Conservation (phyloP, 2,797 vertebrate species). For the Diplodus sargus region DNA sequence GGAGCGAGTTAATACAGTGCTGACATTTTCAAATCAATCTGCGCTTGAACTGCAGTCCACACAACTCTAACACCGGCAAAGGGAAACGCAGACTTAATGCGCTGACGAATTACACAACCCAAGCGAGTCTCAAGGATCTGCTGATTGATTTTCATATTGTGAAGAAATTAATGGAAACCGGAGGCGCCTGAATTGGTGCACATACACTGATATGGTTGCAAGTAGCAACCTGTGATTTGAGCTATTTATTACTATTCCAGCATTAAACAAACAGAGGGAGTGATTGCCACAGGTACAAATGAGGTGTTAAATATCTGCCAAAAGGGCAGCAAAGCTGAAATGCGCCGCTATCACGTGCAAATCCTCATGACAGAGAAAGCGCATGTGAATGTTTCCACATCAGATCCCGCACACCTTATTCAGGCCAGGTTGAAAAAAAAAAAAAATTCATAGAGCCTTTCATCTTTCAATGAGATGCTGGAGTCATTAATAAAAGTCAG, state of each 20-base stretch:
- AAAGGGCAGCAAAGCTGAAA: conserved; percentile 2
- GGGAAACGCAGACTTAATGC: not conserved
- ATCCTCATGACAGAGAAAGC: conserved; percentile 1
- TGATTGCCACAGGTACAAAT: not conserved
- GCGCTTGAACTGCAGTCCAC: not conserved
- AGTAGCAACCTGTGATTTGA: not conserved
- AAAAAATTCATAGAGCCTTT: conserved; percentile 30
- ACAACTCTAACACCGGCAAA: not conserved
- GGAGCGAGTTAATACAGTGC: not conserved
- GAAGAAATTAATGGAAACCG: conserved; percentile 4
- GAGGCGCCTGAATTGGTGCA: not conserved
- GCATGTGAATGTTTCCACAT: conserved; percentile 1
- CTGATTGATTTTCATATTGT: not conserved
- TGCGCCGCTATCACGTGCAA: conserved; percentile 10
- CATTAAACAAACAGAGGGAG: not conserved
- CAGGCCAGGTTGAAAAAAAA: conserved; percentile 4
- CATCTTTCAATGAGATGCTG: conserved; percentile 40
- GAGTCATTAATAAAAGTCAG: conserved; percentile 67
- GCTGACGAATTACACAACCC: not conserved
- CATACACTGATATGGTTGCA: not conserved
- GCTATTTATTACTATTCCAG: not conserved
- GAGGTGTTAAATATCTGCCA: conserved; percentile 19
- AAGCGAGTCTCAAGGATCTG: not conserved
- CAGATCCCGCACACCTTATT: conserved; percentile 20
- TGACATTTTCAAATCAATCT: not conserved